These are phyloP conservation scores for Brotula barbata DNA, from an alignment of 2,797 vertebrate genomes.

Conservation along the genomic window DNA sequence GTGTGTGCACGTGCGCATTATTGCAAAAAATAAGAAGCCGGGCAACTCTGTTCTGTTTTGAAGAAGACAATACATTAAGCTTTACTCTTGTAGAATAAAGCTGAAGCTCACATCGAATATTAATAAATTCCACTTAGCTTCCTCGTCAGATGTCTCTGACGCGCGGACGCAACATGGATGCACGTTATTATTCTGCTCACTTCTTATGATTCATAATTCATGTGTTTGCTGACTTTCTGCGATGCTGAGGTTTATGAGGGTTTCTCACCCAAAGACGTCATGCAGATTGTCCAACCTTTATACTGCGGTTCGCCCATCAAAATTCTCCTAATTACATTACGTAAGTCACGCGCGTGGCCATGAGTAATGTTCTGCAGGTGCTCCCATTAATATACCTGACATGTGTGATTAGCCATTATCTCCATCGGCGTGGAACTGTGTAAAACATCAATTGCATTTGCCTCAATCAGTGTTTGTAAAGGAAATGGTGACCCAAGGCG, in stretches of 20 bases:
- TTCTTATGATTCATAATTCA: conserved; percentile 22
- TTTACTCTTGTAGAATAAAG: conserved; percentile 23
- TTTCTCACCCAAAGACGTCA: no score
- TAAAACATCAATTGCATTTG: neutral
- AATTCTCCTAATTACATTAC: neutral
- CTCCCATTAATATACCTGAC: neutral
- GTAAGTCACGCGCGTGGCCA: neutral
- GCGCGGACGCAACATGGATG: no score
- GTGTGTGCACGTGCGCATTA: conserved; percentile 3
- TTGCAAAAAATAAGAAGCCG: conserved; percentile 12
- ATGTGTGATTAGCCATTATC: neutral
- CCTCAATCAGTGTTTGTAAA: neutral
- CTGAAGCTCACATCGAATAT: conserved; percentile 7
- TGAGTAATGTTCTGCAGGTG: conserved; percentile 3
- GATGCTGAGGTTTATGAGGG: no score
- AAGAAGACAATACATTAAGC: conserved; percentile 48
- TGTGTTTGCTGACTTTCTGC: conserved; percentile 4
- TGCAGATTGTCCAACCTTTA: no score
- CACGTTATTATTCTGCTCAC: conserved; percentile 1
- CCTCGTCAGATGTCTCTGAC: no score
- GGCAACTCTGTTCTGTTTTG: conserved; percentile 39
- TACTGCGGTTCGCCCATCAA: neutral
- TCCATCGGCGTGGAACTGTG: neutral
- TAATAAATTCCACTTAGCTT: no score
- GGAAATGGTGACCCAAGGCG: neutral